Percentiles rank a stretch among this genome's conserved stretches.
Conservation (phyloP, 2,888 invertebrate genomes). For the Drosophila kanekoi region DNA sequence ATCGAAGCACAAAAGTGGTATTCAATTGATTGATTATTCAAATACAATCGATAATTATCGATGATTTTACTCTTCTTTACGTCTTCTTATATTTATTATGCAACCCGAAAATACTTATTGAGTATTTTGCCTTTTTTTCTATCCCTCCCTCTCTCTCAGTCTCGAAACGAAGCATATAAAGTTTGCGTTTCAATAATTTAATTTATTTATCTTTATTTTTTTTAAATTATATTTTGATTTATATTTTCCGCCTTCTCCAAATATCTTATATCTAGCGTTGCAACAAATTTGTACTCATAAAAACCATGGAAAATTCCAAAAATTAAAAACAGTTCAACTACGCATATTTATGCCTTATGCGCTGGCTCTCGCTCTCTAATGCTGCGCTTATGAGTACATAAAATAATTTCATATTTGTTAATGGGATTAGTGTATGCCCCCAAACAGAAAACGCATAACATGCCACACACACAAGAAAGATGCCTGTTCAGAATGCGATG, state of each 20-base stretch:
- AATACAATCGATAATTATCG: too few relatives aligned
- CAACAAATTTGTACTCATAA: conserved; percentile 33
- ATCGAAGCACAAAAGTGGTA: too few relatives aligned
- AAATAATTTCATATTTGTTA: conserved; percentile 75
- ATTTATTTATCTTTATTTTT: too few relatives aligned
- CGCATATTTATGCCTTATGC: neutral
- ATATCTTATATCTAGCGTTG: neutral
- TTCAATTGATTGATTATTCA: too few relatives aligned
- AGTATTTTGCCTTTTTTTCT: neutral
- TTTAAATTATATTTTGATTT: too few relatives aligned
- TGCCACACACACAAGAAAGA: conserved; percentile 35
- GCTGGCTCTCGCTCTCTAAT: neutral
- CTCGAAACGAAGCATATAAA: too few relatives aligned
- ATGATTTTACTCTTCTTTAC: too few relatives aligned
- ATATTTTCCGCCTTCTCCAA: too few relatives aligned
- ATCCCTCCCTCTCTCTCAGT: neutral
- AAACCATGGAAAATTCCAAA: conserved; percentile 26
- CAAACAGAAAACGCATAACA: conserved; percentile 34
- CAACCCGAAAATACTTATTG: too few relatives aligned
- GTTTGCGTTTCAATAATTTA: too few relatives aligned
- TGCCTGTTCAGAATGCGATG: conserved; percentile 31
- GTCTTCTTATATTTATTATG: too few relatives aligned
- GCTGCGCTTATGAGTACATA: conserved; percentile 57
- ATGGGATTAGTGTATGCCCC: conserved; percentile 43
- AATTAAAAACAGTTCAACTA: conserved; percentile 19